A percentile compares a stretch with the other conserved stretches of the same genome.
Conservation (phyloP, 2,888 invertebrate species). For the Xylocampa areola region DNA sequence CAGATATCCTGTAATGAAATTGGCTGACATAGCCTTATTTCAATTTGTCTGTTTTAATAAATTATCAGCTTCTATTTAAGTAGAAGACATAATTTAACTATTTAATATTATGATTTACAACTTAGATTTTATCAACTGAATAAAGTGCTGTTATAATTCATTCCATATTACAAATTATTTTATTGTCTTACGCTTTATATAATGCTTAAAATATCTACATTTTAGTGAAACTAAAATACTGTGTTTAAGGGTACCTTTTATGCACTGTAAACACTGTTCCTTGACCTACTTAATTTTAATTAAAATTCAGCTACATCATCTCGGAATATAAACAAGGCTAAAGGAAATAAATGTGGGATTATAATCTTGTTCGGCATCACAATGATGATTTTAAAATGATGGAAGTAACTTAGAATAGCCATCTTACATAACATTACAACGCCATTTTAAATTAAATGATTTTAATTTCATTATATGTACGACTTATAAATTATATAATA, state of each 20-base stretch:
- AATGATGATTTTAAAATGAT: constrained; percentile 10
- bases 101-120: constrained; percentile 12
- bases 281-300: constrained; percentile 54
- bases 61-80: constrained; percentile 2
- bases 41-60: constrained; percentile 11
- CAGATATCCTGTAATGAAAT: constrained; percentile 39
- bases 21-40: constrained; percentile 3
- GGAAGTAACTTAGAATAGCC: constrained; percentile 4
- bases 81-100: background rate
- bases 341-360: constrained; percentile 10
- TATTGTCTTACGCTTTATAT: background rate
- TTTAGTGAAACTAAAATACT: constrained; percentile 20
- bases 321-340: constrained; percentile 27
- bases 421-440: constrained; percentile 1
- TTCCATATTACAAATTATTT: background rate
- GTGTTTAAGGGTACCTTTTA: constrained; percentile 30
- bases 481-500: too few relatives aligned
- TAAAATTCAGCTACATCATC: constrained; percentile 46
- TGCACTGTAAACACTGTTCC: constrained; percentile 34
- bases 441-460: constrained; percentile 10
- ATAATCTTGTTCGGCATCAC: constrained; percentile 17
- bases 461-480: too few relatives aligned
- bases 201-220: constrained; percentile 2
- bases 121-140: background rate
- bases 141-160: background rate